A percentile compares a stretch with the other conserved stretches of the same genome.
Conservation (phyloP, 2,888 invertebrate genomes). For the Mimachlamys varia region DNA sequence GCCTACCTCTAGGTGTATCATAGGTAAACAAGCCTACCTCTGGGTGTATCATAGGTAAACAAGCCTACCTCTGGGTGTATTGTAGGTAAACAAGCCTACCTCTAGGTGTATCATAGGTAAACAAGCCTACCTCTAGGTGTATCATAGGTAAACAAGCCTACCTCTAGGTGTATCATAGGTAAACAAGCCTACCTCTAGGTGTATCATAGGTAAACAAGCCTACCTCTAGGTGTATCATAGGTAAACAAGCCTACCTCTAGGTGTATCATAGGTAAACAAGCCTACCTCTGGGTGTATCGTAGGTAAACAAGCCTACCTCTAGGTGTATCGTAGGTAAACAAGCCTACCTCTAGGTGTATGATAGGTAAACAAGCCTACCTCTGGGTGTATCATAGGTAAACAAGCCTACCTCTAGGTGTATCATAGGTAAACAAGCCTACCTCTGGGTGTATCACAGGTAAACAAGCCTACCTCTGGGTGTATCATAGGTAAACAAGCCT, state of each 20-base stretch:
- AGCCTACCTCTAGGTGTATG: conserved; percentile 62
- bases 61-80: no score
- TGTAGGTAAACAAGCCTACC: no score
- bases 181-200: no score
- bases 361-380: no score
- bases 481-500: conserved; percentile 53
- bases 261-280: conserved; percentile 56
- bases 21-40: no score
- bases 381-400: conserved; percentile 56
- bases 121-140: no score
- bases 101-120: conserved; percentile 56
- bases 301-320: no score
- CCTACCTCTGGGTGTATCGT: conserved; percentile 60
- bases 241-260: no score
- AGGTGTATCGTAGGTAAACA: conserved; percentile 56
- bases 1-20: conserved; percentile 62
- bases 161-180: conserved; percentile 57
- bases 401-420: no score
- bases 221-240: conserved; percentile 58
- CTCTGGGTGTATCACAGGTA: conserved; percentile 56
- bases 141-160: conserved; percentile 49
- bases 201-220: conserved; percentile 56
- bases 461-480: no score
- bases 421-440: no score
- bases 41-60: conserved; percentile 56